Evolutionary conservation across 2,113 vertebrate genomes (phyloP).

Genomic region (Hypanus sabinus): DNA sequence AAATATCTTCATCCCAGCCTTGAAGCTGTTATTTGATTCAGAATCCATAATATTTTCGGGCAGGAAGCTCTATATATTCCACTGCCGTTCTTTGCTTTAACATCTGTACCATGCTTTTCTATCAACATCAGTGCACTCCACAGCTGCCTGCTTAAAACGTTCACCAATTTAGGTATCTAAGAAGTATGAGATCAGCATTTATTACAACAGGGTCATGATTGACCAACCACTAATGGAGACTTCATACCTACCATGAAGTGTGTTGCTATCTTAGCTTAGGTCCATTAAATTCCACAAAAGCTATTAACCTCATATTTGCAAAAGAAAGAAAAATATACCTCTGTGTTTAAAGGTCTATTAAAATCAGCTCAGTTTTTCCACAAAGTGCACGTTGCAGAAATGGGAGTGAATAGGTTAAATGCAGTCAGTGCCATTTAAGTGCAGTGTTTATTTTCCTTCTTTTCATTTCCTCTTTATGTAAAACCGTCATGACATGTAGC

Average conservation of each 20-base stretch:
- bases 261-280: not conserved
- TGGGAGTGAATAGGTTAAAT: constrained; percentile 36
- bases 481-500: constrained; percentile 38
- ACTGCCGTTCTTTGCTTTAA: not conserved
- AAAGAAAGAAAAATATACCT: not conserved
- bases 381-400: not conserved
- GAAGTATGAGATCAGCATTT: not conserved
- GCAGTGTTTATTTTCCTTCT: constrained; percentile 37
- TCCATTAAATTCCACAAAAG: not conserved
- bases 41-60: not conserved
- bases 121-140: not conserved
- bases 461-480: constrained; percentile 37
- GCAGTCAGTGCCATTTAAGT: constrained; percentile 31
- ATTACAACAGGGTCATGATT: not conserved
- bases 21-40: not conserved
- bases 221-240: not conserved
- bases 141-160: not conserved
- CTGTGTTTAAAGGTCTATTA: not conserved
- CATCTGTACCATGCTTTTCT: not conserved
- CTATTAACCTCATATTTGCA: not conserved
- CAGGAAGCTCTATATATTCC: not conserved
- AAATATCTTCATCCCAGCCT: not conserved
- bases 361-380: not conserved
- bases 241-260: not conserved
- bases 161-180: not conserved